Percentiles rank a stretch among this genome's conserved stretches.
phyloP scores from a whole-genome alignment of 2,888 invertebrate genomes.

The Escarpia spicata region DNA sequence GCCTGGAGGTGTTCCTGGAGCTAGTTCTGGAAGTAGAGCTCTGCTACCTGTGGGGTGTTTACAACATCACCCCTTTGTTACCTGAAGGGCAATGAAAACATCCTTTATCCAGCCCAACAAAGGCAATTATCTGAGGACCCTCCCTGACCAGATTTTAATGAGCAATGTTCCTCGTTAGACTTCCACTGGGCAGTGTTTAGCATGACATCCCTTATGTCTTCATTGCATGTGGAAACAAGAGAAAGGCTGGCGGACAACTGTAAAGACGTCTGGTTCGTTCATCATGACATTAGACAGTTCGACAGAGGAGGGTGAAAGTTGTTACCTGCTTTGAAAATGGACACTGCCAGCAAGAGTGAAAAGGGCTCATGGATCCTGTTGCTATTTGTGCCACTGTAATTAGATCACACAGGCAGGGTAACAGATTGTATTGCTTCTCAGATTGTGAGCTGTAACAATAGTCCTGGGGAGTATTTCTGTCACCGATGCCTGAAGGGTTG shows the following conservation, averaged over 20 bases:
- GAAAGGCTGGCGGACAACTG: not conserved
- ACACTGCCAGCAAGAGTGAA: not conserved
- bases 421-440: not conserved
- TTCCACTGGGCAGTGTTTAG: not conserved
- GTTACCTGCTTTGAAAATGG: not conserved
- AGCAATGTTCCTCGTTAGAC: not conserved
- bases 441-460: not conserved
- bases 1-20: not conserved
- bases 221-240: not conserved
- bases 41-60: not conserved
- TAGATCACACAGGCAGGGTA: not conserved
- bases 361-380: not conserved
- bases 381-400: not conserved
- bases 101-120: slow-evolving; percentile 2
- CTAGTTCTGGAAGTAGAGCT: not conserved
- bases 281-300: slow-evolving; percentile 10
- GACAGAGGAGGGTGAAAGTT: not conserved
- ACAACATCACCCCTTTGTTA: not conserved
- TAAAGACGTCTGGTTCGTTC: not conserved
- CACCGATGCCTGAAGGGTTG: not conserved
- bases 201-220: not conserved
- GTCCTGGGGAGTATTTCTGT: not conserved
- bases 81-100: not conserved
- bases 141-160: slow-evolving; percentile 8
- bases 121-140: not conserved